Evolutionary conservation across 2,888 invertebrate species (phyloP).

Genomic region (Cephus pulcher): DNA sequence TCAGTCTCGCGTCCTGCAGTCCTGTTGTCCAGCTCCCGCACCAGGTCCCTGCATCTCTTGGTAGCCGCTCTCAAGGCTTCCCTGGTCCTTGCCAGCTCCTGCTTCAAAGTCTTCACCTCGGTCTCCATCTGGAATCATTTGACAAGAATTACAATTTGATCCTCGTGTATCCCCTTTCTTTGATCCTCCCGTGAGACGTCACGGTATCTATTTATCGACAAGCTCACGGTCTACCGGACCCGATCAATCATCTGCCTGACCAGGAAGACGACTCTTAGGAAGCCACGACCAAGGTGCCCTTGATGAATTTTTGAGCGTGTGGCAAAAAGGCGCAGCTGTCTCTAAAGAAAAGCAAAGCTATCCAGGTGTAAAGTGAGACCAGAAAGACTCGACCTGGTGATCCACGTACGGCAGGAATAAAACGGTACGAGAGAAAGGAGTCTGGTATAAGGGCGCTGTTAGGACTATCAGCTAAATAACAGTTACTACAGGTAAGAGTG

Average conservation of each 20-base stretch:
- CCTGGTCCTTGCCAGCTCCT: slow-evolving; percentile 76
- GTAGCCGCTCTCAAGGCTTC: slow-evolving; percentile 75
- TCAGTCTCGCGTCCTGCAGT: slow-evolving; percentile 67
- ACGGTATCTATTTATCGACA: neutral
- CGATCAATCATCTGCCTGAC: neutral
- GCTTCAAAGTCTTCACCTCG: slow-evolving; percentile 66
- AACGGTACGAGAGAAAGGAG: slow-evolving; percentile 1
- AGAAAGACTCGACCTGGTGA: slow-evolving; percentile 40
- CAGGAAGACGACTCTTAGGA: neutral
- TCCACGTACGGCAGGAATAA: slow-evolving; percentile 22
- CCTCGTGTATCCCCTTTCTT: neutral
- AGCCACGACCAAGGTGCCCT: neutral
- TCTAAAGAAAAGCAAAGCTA: slow-evolving; percentile 4
- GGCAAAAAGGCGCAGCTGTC: neutral
- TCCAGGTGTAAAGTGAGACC: slow-evolving; percentile 37
- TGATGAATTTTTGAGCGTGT: neutral
- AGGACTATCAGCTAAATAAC: neutral
- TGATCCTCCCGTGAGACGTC: neutral
- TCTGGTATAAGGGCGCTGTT: slow-evolving; percentile 1
- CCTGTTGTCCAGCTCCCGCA: slow-evolving; percentile 64
- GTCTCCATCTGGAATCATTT: slow-evolving; percentile 74
- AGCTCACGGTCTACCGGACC: neutral
- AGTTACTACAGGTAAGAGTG: neutral
- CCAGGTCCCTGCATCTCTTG: slow-evolving; percentile 76
- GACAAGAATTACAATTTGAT: neutral